Evolutionary conservation across 2,888 invertebrate genomes (phyloP), one percentile per base, ranked within the genome.

Genomic region (Parnassius orleans): DNA sequence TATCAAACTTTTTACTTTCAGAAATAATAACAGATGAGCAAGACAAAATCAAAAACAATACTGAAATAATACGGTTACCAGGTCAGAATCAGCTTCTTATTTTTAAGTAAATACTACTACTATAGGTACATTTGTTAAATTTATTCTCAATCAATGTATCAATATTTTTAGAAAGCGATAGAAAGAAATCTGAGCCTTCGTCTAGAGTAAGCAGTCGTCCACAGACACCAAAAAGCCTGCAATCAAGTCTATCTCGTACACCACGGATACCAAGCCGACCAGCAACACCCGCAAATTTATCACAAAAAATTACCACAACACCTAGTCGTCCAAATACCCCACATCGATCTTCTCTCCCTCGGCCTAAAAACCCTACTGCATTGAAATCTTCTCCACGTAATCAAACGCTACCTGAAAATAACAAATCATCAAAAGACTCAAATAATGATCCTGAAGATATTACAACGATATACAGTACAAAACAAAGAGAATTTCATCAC

Each of bases 301-400:
- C 63, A 10, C 75, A 68, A 33, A 76, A 73, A 2, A 70, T 69
- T 10, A 61, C 68, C 55, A 74, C 77, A 0, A 75, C 80, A 0
- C 60, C 64, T 58, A 87, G 83, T 63, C 79, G 84, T 0, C 86
- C 87, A 10, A 78, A 73, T 57, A 85, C 87, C 2, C 85, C 87
- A 9, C 78, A 75, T 47, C 68, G 69, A 10, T 56, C 66, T 10
- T 63, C 68, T 2, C 66, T 73, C 0, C 63, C 68, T 11, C 72
- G 76, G 56, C 77, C 78, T 12, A 77, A 69, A 63, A 79, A 79
- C n/a, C 76, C 76, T 11, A 61, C 67, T 47, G 52, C 60, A 2
- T 62, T 48, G 10, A 61, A 50, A 50, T 41, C 65, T 62, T 19
- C 33, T 53, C 9, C 66, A 61, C 63, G 51, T 15, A 56, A 24